Conservation (phyloP, 2,113 vertebrate species). For the Scophthalmus maximus region DNA sequence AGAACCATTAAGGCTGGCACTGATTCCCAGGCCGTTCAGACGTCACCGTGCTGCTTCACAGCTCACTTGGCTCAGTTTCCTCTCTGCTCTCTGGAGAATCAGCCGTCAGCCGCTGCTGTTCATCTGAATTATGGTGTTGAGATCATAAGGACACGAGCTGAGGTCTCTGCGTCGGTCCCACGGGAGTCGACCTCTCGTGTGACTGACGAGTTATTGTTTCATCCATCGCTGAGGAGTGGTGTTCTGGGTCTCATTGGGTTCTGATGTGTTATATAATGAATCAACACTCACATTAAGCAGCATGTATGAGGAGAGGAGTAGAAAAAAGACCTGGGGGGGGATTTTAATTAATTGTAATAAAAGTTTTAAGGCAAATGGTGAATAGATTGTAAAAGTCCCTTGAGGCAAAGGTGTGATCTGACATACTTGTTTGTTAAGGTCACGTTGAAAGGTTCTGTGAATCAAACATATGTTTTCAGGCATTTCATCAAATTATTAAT, state of each 20-base stretch:
- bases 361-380: background rate
- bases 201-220: no score
- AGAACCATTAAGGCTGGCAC: slow-evolving; percentile 40
- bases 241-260: background rate
- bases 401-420: background rate
- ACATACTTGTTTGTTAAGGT: background rate
- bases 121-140: slow-evolving; percentile 34
- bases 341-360: no score
- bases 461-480: no score
- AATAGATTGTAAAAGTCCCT: background rate
- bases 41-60: slow-evolving; percentile 58
- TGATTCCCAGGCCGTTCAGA: slow-evolving; percentile 54
- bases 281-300: background rate
- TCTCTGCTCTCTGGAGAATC: slow-evolving; percentile 19
- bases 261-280: background rate
- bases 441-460: no score
- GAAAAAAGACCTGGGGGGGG: no score
- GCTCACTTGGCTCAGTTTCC: slow-evolving; percentile 41
- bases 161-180: background rate
- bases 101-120: slow-evolving; percentile 31
- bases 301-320: background rate
- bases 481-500: no score
- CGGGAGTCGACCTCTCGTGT: no score
- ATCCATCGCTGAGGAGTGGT: no score
- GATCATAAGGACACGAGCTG: background rate